Evolutionary conservation across 2,888 invertebrate genomes (phyloP), one percentile per base, ranked within the genome.

Genomic region (Xylota sylvarum): DNA sequence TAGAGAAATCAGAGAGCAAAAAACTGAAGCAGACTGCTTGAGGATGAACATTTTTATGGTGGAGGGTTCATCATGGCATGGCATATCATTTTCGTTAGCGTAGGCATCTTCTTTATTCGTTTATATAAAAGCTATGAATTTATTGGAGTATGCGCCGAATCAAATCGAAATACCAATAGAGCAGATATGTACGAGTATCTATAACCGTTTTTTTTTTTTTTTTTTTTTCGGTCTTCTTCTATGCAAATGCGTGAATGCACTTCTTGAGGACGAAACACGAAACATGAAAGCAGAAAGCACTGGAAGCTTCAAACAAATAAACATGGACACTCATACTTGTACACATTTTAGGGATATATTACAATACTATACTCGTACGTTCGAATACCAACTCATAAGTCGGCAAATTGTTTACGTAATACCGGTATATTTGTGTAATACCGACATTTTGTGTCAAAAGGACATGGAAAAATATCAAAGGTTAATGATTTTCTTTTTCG

Each of bases 71-170:
- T 48, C 78, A 73, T 77, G 48, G 50, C 56, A 70, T 27, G 52
- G 55, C 73, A 72, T 77, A 55, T 70, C 62, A 58, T 70, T 74
- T 72, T 74, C 70, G 79, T 79, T 48, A 69, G 84, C 79, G 74
- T 55, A 83, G 70, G 69, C 79, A 69, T 58, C 70, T 55, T 74
- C 69, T 69, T 62, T 52, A 40, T 37, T 70, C 40, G 55, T 60
- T 58, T 69, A 48, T 64, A 48, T 74, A n/a, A 74, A 76, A 76
- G 70, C 72, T 73, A 17, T 32, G 43, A 55, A 40, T 80, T 52
- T 72, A 27, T 56, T 76, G 46, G 85, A 86, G 81, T 81, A 86
- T 86, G 85, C 85, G 85, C 85, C 85, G 76, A 85, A 85, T 69
- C 35, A 40, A 30, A 62, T 73, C 60, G 40, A 65, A 67, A 67